phyloP scores from a whole-genome alignment of 2,888 invertebrate genomes.

The Lissocephala sabroskyi region DNA sequence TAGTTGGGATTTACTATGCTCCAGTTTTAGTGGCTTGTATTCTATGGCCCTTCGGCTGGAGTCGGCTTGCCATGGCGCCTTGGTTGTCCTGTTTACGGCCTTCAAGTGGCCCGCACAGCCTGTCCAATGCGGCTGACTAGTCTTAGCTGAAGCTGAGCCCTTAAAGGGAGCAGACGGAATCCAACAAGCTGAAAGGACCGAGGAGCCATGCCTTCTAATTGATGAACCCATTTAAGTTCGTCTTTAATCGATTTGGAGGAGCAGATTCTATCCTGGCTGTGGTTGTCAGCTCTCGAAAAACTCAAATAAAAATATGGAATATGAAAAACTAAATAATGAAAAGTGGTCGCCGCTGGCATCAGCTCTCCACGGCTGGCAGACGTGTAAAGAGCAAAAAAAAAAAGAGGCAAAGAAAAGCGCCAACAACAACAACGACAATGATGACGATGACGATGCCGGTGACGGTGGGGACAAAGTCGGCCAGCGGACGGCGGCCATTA shows the following conservation, averaged over 20 bases:
- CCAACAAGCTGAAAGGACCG: too few species aligned
- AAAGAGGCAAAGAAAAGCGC: slow-evolving; percentile 34
- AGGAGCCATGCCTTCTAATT: too few species aligned
- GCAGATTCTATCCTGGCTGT: too few species aligned
- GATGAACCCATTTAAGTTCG: too few species aligned
- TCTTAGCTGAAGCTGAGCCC: too few species aligned
- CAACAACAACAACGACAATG: slow-evolving; percentile 11
- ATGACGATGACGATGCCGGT: neutral
- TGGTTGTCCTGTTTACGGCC: too few species aligned
- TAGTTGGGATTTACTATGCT: slow-evolving; percentile 63
- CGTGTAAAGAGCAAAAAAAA: slow-evolving; percentile 38
- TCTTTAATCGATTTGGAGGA: too few species aligned
- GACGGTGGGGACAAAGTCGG: neutral
- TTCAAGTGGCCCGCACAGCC: too few species aligned
- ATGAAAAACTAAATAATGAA: slow-evolving; percentile 60
- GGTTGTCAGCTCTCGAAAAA: neutral
- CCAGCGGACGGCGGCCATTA: slow-evolving; percentile 14
- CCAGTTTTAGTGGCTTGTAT: slow-evolving; percentile 32
- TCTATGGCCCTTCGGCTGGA: slow-evolving; percentile 2
- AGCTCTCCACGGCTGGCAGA: neutral
- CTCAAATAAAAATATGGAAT: slow-evolving; percentile 52
- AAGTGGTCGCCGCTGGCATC: slow-evolving; percentile 43
- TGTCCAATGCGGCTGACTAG: too few species aligned
- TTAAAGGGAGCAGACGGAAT: too few species aligned
- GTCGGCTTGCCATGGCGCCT: neutral